Evolutionary conservation across 2,888 invertebrate species (phyloP), one percentile per base, ranked within the genome.

Genomic region (Clepsis dumicolana): DNA sequence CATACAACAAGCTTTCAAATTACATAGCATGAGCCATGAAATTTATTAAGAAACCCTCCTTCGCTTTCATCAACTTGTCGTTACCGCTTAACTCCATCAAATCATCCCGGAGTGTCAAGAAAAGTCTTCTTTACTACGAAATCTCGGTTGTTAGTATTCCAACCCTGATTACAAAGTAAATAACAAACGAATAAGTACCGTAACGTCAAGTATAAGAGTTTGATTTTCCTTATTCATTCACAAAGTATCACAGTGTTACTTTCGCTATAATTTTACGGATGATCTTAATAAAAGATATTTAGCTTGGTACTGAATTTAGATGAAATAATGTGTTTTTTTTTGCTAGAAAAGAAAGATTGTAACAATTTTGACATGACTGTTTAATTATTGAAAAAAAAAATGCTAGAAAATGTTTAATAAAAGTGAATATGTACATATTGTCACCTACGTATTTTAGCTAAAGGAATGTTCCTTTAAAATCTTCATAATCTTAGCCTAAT

Each of bases 211-310:
- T 21, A 12, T 1, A 10, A 48, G 21, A 21, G 48, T 48, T 21
- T 12, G 8, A 12, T 48, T 48, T 12, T 12, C 48, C 21, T 48
- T 12, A 48, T 18, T 12, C 48, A 48, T 21, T 48, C 12, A 21
- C 21, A 12, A 48, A 48, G 48, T 21, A 18, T 2, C 5, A 12
- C 48, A 48, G 48, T 21, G 48, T 18, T 48, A 48, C 48, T 18
- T 48, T 48, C 12, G 18, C 48, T 48, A 48, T 48, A 48, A 48
- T 21, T 21, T 48, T 48, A 21, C 48, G 48, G 48, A 48, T 48
- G 12, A 48, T 48, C 48, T 48, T 48, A 48, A 48, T 48, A 48
- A 48, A 48, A 48, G 48, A 21, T 48, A 48, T 48, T 48, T 48
- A 21, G 21, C 21, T 48, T 21, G 21, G 48, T 21, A n/a, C 21